phyloP scores from a whole-genome alignment of 2,113 vertebrate genomes.

The Sphyrna mokarran region DNA sequence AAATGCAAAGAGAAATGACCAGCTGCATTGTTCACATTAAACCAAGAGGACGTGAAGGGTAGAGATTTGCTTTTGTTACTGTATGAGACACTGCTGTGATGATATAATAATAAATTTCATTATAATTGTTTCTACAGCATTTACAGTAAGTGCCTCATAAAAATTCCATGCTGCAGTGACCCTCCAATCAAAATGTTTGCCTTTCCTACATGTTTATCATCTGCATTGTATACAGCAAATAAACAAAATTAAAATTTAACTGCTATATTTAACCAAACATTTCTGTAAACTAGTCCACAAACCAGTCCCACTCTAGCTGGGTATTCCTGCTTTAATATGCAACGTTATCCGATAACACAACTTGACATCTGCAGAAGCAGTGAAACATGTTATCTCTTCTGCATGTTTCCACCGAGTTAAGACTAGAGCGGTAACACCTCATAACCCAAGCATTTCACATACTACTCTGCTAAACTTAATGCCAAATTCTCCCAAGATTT shows the following conservation, averaged over 20 bases:
- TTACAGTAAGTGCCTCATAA: not conserved
- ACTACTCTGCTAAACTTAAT: conserved; percentile 48
- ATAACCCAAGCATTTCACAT: conserved; percentile 68
- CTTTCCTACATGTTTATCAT: not conserved
- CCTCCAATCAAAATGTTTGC: not conserved
- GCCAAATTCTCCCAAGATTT: conserved; percentile 58
- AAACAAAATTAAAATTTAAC: not conserved
- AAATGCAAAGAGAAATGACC: not conserved
- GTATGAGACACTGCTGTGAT: not conserved
- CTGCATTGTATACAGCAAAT: not conserved
- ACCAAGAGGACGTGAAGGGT: not conserved
- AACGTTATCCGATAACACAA: not conserved
- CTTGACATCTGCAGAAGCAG: not conserved
- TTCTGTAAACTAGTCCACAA: not conserved
- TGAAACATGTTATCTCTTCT: not conserved
- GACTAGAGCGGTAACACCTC: conserved; percentile 54
- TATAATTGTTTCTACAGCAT: not conserved
- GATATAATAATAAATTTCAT: not conserved
- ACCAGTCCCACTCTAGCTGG: not conserved
- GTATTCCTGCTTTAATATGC: not conserved
- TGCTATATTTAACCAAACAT: not conserved
- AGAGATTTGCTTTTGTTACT: not conserved
- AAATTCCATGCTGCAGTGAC: not conserved
- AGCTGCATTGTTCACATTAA: not conserved
- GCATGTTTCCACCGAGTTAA: conserved; percentile 39